These are phyloP conservation scores for Ophion ellenae DNA, from an alignment of 2,888 invertebrate genomes.

Conservation along the genomic window DNA sequence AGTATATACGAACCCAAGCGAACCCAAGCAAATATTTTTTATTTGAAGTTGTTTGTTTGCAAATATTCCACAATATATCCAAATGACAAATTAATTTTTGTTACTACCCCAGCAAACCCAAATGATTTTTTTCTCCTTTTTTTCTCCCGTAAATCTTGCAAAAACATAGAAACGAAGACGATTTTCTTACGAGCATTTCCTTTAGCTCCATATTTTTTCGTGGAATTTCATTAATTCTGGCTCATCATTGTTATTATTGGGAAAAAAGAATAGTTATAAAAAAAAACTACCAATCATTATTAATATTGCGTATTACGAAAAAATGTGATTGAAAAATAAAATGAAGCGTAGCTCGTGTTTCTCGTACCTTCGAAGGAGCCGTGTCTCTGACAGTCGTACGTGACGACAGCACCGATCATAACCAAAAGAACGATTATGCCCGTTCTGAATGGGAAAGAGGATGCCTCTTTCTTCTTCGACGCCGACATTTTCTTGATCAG, in stretches of 20 bases:
- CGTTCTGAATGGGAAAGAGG: conserved; percentile 87
- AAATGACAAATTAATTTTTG: too few relatives aligned
- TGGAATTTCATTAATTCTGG: not conserved
- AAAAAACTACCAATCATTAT: too few relatives aligned
- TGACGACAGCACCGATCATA: conserved; percentile 86
- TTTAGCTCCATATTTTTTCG: not conserved
- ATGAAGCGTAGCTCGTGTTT: conserved; percentile 3
- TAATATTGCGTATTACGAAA: not conserved
- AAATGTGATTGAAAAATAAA: conserved; percentile 9
- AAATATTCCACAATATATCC: too few relatives aligned
- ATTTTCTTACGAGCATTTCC: not conserved
- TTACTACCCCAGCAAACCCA: too few relatives aligned
- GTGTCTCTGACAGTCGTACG: conserved; percentile 88
- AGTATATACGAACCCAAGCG: too few relatives aligned
- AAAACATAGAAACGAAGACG: too few relatives aligned
- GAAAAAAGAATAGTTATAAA: not conserved
- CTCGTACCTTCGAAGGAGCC: conserved; percentile 88
- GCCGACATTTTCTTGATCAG: conserved; percentile 84
- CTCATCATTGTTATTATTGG: not conserved
- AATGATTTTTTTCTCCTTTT: too few relatives aligned
- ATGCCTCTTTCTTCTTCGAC: conserved; percentile 73
- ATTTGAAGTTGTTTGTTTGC: too few relatives aligned
- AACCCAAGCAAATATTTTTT: too few relatives aligned
- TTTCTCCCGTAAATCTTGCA: too few relatives aligned
- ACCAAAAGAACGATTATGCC: conserved; percentile 87